Conservation (phyloP, 2,113 vertebrate species). For the Procapra przewalskii region DNA sequence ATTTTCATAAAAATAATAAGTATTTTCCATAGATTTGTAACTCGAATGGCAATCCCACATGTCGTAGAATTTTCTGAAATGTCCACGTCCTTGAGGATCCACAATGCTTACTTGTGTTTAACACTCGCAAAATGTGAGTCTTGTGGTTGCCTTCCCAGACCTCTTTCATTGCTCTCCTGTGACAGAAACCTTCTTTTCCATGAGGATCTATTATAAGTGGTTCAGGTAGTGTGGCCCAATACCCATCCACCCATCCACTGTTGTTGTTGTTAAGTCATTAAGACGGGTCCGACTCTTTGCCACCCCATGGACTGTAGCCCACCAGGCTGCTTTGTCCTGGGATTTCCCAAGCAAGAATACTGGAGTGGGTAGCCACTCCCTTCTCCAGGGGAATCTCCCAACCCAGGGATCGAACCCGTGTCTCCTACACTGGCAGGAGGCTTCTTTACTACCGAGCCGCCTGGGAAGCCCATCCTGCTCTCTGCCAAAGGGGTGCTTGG, state of each 20-base stretch:
- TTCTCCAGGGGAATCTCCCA: not conserved
- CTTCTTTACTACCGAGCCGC: not conserved
- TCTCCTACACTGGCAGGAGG: not conserved
- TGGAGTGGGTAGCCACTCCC: not conserved
- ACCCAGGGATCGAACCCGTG: accelerated
- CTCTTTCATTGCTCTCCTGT: not conserved
- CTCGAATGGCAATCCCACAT: not conserved
- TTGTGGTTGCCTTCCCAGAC: not conserved
- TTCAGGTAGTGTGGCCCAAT: not conserved
- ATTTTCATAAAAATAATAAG: slow-evolving; percentile 15
- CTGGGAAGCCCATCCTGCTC: not conserved
- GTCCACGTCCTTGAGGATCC: slow-evolving; percentile 22
- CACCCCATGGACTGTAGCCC: not conserved
- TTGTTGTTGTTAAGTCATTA: not conserved
- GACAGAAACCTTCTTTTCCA: not conserved
- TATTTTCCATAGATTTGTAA: not conserved
- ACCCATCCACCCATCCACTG: not conserved
- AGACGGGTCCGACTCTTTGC: accelerated
- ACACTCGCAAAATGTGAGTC: not conserved
- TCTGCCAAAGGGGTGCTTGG: not conserved
- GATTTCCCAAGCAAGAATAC: not conserved
- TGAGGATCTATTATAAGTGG: not conserved
- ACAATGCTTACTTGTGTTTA: not conserved
- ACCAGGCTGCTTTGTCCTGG: not conserved
- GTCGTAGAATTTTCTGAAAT: not conserved